Base-by-base conservation (phyloP, 2,888 invertebrate genomes). In the Epiblema foenella region DNA sequence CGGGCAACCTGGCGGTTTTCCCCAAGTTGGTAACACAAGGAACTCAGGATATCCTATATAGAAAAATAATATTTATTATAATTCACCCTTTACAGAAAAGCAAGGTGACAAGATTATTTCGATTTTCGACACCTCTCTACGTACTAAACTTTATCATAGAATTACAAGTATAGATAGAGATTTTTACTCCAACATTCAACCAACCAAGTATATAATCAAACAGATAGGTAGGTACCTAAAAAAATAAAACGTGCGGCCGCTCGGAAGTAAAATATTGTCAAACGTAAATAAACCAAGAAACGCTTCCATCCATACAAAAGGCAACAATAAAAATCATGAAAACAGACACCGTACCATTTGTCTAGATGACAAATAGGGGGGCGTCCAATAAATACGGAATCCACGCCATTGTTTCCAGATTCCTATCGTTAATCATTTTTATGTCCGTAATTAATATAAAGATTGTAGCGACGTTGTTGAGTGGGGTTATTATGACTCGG, bases 371-470 rank as follows among this genome's bases (percentile, higher is more conserved):
- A 90, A 92, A 92, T 90, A 87, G 80, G 78, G 79, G 83, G 81
- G 79, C 83, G 83, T 84, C 88, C 89, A 89, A 92, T 91, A 91
- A 91, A 91, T 90, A 88, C 85, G 83, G 83, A 81, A 84, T 85
- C 83, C 85, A 79, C 78, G 81, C 85, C 87, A 89, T 91, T 91
- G 91, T 92, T 89, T 89, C 87, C 86, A 87, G 87, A 91, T 89
- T 86, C 84, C 79, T 75, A 77, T 82, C 89, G 89, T 92, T 90
- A 89, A 91, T 93, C 91, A 92, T 89, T 91, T 92, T 92, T 92
- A 93, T 91, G 86, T 85, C 84, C 80, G 89, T 89, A 91, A 93
- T 92, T 93, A 93, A 92, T 93, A 92, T 88, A 87, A 89, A 88
- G 89, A 89, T 87, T 85, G 85, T 83, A 82, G 83, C 83, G 87